These are phyloP conservation scores for Thinocorus orbignyianus DNA, from an alignment of 2,113 vertebrate species.

Conservation along the genomic window DNA sequence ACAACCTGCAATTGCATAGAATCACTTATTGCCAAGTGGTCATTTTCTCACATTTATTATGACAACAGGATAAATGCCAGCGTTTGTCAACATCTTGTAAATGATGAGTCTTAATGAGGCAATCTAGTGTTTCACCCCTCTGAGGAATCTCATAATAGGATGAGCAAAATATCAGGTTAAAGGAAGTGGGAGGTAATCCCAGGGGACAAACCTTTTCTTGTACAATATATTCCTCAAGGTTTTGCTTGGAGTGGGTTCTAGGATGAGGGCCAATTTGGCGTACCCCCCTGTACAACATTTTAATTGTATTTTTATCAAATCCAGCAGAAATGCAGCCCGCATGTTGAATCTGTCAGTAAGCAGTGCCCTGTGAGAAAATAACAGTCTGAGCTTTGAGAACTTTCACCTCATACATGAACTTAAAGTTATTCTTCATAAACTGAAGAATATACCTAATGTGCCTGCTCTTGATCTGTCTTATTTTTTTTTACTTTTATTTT, in stretches of 20 bases:
- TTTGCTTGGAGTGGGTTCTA: conserved; percentile 75
- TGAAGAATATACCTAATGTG: not conserved
- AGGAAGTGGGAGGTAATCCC: conserved; percentile 73
- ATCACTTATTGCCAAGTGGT: conserved; percentile 78
- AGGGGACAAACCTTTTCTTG: conserved; percentile 64
- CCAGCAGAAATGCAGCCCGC: conserved; percentile 68
- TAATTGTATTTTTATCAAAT: conserved; percentile 81
- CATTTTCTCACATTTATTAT: conserved; percentile 84
- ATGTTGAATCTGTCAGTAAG: conserved; percentile 63
- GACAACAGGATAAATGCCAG: conserved; percentile 83
- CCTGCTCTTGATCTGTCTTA: not conserved
- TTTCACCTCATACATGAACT: conserved; percentile 20
- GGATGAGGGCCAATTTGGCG: conserved; percentile 77
- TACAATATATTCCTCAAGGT: conserved; percentile 74
- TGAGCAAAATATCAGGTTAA: conserved; percentile 81
- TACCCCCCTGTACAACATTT: conserved; percentile 68
- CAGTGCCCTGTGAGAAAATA: conserved; percentile 29
- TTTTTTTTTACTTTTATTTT: not conserved
- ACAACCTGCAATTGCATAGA: conserved; percentile 50
- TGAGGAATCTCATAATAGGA: conserved; percentile 77
- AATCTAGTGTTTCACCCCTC: conserved; percentile 79
- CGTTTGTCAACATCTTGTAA: conserved; percentile 84
- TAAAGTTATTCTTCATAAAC: not conserved
- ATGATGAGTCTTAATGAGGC: conserved; percentile 84
- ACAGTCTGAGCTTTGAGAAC: conserved; percentile 31